These are phyloP conservation scores for Pseudococcus jackbeardsleyi DNA, from an alignment of 2,888 invertebrate genomes.

Conservation along the genomic window DNA sequence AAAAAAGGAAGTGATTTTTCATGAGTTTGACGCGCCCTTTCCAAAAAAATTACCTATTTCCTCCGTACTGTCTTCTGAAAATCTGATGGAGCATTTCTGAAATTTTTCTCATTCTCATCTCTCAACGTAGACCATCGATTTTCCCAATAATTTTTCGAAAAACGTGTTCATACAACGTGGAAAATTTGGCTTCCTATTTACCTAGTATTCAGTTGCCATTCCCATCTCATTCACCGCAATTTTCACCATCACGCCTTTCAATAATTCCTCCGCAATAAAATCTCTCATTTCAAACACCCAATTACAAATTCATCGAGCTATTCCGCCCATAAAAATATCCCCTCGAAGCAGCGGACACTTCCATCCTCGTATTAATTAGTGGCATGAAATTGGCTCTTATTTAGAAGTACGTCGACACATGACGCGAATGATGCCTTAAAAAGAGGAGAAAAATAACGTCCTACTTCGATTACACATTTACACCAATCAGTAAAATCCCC, in stretches of 20 bases:
- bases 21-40: too few species aligned
- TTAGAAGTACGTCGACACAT: conserved; percentile 1
- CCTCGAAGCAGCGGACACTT: background rate
- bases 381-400: conserved; percentile 4
- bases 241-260: background rate
- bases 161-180: too few species aligned
- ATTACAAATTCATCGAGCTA: background rate
- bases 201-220: too few species aligned
- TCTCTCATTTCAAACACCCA: background rate
- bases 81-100: too few species aligned
- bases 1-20: too few species aligned
- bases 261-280: background rate
- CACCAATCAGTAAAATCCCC: conserved; percentile 38
- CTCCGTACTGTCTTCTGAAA: too few species aligned
- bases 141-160: too few species aligned
- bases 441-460: background rate
- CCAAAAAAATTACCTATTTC: too few species aligned
- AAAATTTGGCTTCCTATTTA: too few species aligned
- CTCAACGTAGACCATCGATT: too few species aligned
- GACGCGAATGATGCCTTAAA: background rate
- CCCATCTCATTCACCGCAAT: background rate
- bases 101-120: too few species aligned
- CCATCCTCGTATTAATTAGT: background rate
- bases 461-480: conserved; percentile 12
- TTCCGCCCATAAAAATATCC: background rate